Evolutionary conservation across 2,797 vertebrate genomes (phyloP), one percentile per base, ranked within the genome.

Genomic region (Amniataba percoides): DNA sequence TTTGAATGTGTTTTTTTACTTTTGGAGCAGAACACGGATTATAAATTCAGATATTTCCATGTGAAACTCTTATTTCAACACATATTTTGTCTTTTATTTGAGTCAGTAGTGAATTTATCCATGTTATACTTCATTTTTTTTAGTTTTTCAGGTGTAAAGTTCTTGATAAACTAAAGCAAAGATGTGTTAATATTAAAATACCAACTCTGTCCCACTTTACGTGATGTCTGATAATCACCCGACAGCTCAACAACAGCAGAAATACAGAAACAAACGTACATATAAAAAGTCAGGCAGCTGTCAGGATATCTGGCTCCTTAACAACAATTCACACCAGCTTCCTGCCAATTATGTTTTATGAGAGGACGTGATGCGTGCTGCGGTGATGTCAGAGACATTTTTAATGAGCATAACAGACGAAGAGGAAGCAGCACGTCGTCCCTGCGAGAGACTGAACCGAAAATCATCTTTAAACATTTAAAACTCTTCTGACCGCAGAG

Each of bases 221-320:
- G 27, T 31, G 3, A 31, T 31, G 27, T 31, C 27, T 19, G n/a
- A 11, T 55, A 31, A 23, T 19, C 49, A 67, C 16, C 39, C n/a
- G 52, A 18, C 14, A 27, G 34, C 63, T 52, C 31, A 14, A 45
- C 27, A 23, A 1, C 16, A 13, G 0, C 39, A 23, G 25, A 45
- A 10, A 59, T 18, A 1, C 39, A 23, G 39, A 45, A 10, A 59
- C 16, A 25, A 6, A 7, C 15, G 0, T 3, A 7, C 19, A 34
- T 25, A 23, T 12, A 45, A 14, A 3, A 9, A 11, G 21, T 63
- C 6, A 14, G 6, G 21, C 57, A 39, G 36, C 63, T 67, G 34
- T 61, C 49, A 57, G 59, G 48, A 83, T 76, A 42, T 81, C 65
- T 78, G 74, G 25, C 21, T 15, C 9, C 71, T 74, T 49, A 31